These are phyloP conservation scores for Bombus picipes DNA, from an alignment of 1,140 invertebrate species.

Conservation along the genomic window DNA sequence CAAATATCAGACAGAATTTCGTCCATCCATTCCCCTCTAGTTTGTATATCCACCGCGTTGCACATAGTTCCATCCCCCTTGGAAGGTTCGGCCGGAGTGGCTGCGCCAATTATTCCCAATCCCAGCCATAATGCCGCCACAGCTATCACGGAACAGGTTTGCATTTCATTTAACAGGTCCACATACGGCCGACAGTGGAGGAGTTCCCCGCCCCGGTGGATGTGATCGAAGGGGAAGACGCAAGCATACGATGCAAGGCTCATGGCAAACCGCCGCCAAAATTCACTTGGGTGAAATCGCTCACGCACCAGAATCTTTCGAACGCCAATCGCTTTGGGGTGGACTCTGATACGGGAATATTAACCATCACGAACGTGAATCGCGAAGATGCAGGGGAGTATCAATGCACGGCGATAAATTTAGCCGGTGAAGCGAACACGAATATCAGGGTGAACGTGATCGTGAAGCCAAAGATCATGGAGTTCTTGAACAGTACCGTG, in stretches of 20 bases:
- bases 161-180: conserved; percentile 84
- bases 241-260: conserved; percentile 89
- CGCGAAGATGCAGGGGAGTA: conserved; percentile 91
- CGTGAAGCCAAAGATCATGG: conserved; percentile 90
- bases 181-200: conserved; percentile 88
- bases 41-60: not conserved
- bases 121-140: not conserved
- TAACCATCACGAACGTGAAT: conserved; percentile 90
- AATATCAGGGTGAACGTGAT: conserved; percentile 87
- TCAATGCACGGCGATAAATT: conserved; percentile 92
- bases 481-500: conserved; percentile 89
- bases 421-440: conserved; percentile 87
- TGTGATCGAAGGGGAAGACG: conserved; percentile 90
- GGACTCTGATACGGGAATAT: conserved; percentile 86
- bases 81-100: not conserved
- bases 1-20: not conserved
- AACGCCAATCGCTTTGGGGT: conserved; percentile 89
- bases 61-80: too few species aligned
- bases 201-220: conserved; percentile 84
- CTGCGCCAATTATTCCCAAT: conserved; percentile 24
- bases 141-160: conserved; percentile 10
- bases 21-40: not conserved
- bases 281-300: conserved; percentile 90
- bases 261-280: conserved; percentile 91
- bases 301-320: conserved; percentile 87